Conservation (phyloP, 2,888 invertebrate species). For the Julus scanicus region DNA sequence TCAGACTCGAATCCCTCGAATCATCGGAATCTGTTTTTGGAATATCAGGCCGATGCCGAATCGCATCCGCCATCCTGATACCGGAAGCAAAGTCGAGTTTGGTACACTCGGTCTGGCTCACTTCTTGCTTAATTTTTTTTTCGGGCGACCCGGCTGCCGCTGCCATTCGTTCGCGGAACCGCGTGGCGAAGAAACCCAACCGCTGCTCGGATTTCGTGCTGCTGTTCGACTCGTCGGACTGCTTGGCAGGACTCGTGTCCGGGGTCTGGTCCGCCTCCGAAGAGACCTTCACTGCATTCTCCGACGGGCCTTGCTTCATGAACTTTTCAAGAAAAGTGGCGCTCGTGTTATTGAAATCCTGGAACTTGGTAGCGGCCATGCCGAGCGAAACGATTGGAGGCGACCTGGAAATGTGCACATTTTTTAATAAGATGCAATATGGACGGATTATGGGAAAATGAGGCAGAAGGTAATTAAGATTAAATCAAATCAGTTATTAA, state of each 20-base stretch:
- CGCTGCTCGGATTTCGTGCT: conserved; percentile 15
- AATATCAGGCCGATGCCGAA: not conserved
- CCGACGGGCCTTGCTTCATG: not conserved
- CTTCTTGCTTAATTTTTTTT: not conserved
- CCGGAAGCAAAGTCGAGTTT: not conserved
- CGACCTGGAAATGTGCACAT: conserved; percentile 61
- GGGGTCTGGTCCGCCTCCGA: not conserved
- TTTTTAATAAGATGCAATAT: not conserved
- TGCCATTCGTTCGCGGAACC: not conserved
- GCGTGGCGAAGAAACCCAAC: conserved; percentile 13
- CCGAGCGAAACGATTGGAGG: conserved; percentile 65
- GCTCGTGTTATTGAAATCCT: conserved; percentile 57
- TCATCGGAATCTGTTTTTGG: not conserved
- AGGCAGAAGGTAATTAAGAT: too few species aligned
- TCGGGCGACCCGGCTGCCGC: not conserved
- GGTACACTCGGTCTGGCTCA: not conserved
- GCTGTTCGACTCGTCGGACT: not conserved
- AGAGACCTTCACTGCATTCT: not conserved
- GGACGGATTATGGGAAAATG: too few species aligned
- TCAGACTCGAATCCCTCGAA: not conserved
- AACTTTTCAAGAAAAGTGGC: conserved; percentile 4
- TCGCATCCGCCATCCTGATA: not conserved
- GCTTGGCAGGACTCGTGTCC: not conserved
- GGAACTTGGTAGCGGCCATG: conserved; percentile 66
- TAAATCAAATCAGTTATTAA: too few species aligned